Percentiles rank a stretch among this genome's conserved stretches.
Evolutionary conservation across 2,113 vertebrate genomes (phyloP).

Genomic region (Coryphaenoides rupestris): DNA sequence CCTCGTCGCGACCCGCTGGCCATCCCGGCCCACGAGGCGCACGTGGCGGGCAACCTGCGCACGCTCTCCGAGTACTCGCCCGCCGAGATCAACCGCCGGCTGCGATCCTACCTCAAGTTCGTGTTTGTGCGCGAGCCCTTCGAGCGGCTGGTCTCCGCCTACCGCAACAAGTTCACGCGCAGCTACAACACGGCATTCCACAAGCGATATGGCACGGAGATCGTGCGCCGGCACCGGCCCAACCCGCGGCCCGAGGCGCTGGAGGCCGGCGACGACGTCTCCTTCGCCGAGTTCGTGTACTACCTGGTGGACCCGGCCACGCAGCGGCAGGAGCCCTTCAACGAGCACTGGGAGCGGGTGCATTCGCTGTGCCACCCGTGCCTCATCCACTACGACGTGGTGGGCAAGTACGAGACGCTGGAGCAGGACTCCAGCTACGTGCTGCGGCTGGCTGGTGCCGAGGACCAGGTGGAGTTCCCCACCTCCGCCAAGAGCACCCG

Average conservation of each 20-base stretch:
- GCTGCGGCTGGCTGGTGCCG: slow-evolving; percentile 78
- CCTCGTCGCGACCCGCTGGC: slow-evolving; percentile 73
- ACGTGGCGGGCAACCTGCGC: slow-evolving; percentile 79
- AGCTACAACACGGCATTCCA: slow-evolving; percentile 91
- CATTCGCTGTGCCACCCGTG: slow-evolving; percentile 93
- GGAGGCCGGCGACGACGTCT: slow-evolving; percentile 83
- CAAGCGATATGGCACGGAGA: slow-evolving; percentile 87
- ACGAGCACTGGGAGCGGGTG: slow-evolving; percentile 93
- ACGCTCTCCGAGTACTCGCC: slow-evolving; percentile 83
- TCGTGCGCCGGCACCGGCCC: slow-evolving; percentile 81
- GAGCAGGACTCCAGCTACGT: slow-evolving; percentile 87
- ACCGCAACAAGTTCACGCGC: slow-evolving; percentile 89
- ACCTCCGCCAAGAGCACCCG: slow-evolving; percentile 74
- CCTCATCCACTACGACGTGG: slow-evolving; percentile 87
- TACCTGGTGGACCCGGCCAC: slow-evolving; percentile 90
- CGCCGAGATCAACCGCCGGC: slow-evolving; percentile 83
- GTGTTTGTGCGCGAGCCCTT: slow-evolving; percentile 92
- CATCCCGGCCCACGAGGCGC: slow-evolving; percentile 86
- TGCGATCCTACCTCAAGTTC: slow-evolving; percentile 91
- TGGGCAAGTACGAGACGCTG: slow-evolving; percentile 96
- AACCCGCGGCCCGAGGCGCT: slow-evolving; percentile 74
- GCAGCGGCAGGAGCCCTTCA: slow-evolving; percentile 86
- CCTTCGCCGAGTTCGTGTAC: slow-evolving; percentile 90
- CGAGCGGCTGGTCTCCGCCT: slow-evolving; percentile 90
- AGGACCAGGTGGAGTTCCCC: slow-evolving; percentile 77